Evolutionary conservation across 2,113 vertebrate species (phyloP).

Genomic region (Polypterus bichir): DNA sequence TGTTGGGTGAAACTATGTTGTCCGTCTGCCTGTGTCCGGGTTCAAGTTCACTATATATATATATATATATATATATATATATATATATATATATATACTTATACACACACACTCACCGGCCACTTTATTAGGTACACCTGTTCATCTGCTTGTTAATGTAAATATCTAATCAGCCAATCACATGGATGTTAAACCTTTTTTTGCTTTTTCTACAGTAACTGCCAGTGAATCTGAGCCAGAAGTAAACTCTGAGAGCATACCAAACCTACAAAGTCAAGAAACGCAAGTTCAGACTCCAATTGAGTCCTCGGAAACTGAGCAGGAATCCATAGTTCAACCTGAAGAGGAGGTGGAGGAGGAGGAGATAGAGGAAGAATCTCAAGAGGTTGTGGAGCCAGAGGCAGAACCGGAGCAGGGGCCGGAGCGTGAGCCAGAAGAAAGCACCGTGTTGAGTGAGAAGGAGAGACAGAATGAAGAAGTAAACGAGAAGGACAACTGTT

Average conservation of each 20-base stretch:
- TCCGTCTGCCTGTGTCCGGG: too few species aligned
- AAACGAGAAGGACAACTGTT: slow-evolving; percentile 97
- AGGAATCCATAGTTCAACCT: slow-evolving; percentile 32
- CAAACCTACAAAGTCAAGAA: slow-evolving; percentile 23
- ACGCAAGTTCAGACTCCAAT: neutral
- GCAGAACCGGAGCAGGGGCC: slow-evolving; percentile 48
- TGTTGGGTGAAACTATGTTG: too few species aligned
- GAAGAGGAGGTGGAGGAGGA: slow-evolving; percentile 31
- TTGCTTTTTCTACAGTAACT: slow-evolving; percentile 41
- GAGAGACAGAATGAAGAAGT: slow-evolving; percentile 91
- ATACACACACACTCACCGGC: too few species aligned
- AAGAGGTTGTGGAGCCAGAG: slow-evolving; percentile 43
- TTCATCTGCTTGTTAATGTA: too few species aligned
- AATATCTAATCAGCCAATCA: too few species aligned
- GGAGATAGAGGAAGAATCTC: slow-evolving; percentile 24
- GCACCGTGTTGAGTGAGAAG: slow-evolving; percentile 77
- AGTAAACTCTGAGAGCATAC: slow-evolving; percentile 22
- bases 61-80: too few species aligned
- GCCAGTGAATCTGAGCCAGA: slow-evolving; percentile 46
- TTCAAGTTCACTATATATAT: too few species aligned
- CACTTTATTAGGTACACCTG: too few species aligned
- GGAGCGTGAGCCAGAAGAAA: slow-evolving; percentile 67
- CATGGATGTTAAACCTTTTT: neutral
- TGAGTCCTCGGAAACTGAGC: slow-evolving; percentile 15
- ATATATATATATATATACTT: too few species aligned